Evolutionary conservation across 2,888 invertebrate species (phyloP), one percentile per base, ranked within the genome.

Genomic region (Cataglyphis altisquamis): DNA sequence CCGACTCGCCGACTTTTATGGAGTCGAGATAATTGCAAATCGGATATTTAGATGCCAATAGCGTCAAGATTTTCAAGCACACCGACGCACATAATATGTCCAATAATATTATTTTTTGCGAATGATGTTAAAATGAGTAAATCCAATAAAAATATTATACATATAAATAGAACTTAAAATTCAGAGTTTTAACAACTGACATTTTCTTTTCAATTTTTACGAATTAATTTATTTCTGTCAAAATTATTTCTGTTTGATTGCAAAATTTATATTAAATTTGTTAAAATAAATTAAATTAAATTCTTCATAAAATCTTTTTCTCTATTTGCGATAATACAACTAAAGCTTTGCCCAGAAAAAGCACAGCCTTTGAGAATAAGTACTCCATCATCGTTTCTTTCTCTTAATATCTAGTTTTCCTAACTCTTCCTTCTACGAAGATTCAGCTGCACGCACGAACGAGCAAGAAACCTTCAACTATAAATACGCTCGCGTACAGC

Each of bases 1-100:
- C 81, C 87, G 87, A 83, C 83, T 86, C 86, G 83, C 84, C 85
- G 81, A 83, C 74, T 84, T 80, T 73, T 84, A 78, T 66, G 55
- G 52, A 77, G 36, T 41, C 12, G 32, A 81, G 25, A 39, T 80
- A 82, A 82, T 80, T 80, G 82, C 82, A 5, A 45, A 55, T 15
- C 39, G 15, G 70, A 68, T 77, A 77, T 68, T 77, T 77, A 77
- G 70, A 77, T 68, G 62, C 60, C 82, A 52, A 68, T 66, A 52
- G 41, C 45, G 48, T 70, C 52, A 67, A 48, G 32, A 60, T 66
- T 52, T 52, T 39, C 62, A 64, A 73, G 62, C 74, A 67, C 73
- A 68, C 55, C 25, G n/a, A 77, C 10, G 10, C 8, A 2, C 21
- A 1, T 10, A 4, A 18, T 45, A 41, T 36, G 5, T 32, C 5